Evolutionary conservation across 2,888 invertebrate genomes (phyloP).

Genomic region (Drosophila dives): DNA sequence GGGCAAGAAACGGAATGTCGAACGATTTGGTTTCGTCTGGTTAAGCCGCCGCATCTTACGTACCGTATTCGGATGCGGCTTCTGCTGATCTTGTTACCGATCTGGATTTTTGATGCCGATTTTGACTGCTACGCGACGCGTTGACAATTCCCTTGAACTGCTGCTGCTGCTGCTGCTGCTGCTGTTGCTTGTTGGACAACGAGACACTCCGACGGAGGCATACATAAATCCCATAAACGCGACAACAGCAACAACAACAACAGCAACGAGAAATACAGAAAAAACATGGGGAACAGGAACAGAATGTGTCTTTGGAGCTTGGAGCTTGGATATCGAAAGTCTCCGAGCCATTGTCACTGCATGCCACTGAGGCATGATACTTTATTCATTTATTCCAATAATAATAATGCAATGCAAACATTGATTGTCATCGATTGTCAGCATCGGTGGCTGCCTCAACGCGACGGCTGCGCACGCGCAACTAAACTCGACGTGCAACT

Average conservation of each 20-base stretch:
- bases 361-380: constrained; percentile 73
- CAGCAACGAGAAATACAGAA: constrained; percentile 7
- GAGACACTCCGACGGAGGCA: constrained; percentile 34
- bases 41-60: constrained; percentile 37
- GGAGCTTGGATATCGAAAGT: constrained; percentile 35
- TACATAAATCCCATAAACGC: constrained; percentile 67
- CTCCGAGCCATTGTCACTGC: constrained; percentile 81
- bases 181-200: neutral
- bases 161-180: constrained; percentile 17
- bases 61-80: constrained; percentile 45
- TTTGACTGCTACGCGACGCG: constrained; percentile 78
- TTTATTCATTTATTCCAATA: constrained; percentile 84
- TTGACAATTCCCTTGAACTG: constrained; percentile 82
- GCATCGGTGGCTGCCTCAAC: constrained; percentile 49
- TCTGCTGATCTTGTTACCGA: constrained; percentile 82
- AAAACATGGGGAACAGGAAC: constrained; percentile 45
- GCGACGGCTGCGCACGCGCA: constrained; percentile 69
- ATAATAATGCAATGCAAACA: constrained; percentile 84
- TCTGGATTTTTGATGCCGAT: constrained; percentile 81
- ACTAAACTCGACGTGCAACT: constrained; percentile 19
- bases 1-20: constrained; percentile 50
- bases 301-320: constrained; percentile 30
- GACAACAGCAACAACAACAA: constrained; percentile 5
- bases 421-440: constrained; percentile 83
- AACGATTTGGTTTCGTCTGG: constrained; percentile 47